Evolutionary conservation across 53 echinoderm and acorn worm genomes (phyloP).

Genomic region (Actinopyga echinites): DNA sequence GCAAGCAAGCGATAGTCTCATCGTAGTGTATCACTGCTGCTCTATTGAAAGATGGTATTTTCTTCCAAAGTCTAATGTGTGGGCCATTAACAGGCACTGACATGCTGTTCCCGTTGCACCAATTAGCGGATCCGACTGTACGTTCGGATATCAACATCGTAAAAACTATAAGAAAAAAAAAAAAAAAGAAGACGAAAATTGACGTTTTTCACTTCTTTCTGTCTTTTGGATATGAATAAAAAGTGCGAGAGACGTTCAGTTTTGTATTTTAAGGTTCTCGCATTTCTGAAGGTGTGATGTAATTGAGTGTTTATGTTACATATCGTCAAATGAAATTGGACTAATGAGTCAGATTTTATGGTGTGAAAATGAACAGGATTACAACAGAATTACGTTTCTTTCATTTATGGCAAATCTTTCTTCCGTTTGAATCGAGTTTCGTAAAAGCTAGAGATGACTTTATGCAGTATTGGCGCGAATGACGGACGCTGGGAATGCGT

Average conservation of each 20-base stretch:
- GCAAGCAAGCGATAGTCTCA: neutral
- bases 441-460: too few relatives aligned
- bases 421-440: too few relatives aligned
- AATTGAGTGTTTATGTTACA: constrained; percentile 2
- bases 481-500: too few relatives aligned
- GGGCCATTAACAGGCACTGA: constrained; percentile 22
- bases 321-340: too few relatives aligned
- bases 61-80: constrained; percentile 18
- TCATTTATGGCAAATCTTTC: too few relatives aligned
- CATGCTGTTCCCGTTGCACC: constrained; percentile 3
- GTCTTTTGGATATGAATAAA: too few relatives aligned
- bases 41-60: neutral
- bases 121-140: neutral
- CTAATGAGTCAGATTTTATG: too few relatives aligned
- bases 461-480: too few relatives aligned
- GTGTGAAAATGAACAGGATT: too few relatives aligned
- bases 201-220: too few relatives aligned
- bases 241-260: too few relatives aligned
- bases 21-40: neutral
- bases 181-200: neutral
- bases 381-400: too few relatives aligned
- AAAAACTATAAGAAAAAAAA: neutral
- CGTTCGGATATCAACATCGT: constrained; percentile 33
- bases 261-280: neutral
- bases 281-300: constrained; percentile 28